Conservation (phyloP, 1,140 invertebrate genomes). For the Nylanderia fulva region DNA sequence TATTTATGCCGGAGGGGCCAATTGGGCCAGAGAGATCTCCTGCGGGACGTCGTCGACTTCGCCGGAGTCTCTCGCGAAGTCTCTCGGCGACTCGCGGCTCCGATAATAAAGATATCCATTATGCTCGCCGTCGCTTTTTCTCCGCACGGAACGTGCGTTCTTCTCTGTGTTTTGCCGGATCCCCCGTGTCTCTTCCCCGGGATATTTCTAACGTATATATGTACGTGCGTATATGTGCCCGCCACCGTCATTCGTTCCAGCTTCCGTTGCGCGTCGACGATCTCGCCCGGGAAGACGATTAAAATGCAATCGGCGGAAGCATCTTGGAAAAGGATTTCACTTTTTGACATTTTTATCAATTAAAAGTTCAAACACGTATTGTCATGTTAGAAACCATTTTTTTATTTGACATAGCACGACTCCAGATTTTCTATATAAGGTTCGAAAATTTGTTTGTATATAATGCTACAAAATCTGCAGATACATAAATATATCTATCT, state of each 20-base stretch:
- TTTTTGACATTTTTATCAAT: too few species aligned
- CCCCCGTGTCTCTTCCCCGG: conserved; percentile 9
- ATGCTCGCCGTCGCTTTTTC: conserved; percentile 70
- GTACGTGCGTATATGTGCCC: background rate
- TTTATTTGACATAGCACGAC: too few species aligned
- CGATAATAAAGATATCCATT: conserved; percentile 78
- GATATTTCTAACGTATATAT: background rate
- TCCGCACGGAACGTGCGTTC: conserved; percentile 59
- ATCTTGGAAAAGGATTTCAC: too few species aligned
- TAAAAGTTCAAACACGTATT: too few species aligned
- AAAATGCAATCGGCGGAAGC: conserved; percentile 34
- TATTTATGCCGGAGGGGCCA: conserved; percentile 71
- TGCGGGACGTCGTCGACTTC: conserved; percentile 41
- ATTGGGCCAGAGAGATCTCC: conserved; percentile 67
- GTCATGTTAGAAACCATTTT: too few species aligned
- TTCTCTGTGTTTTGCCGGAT: conserved; percentile 62
- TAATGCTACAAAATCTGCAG: background rate
- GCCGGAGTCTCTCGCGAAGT: conserved; percentile 41
- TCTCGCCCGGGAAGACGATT: conserved; percentile 21
- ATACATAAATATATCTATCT: too few species aligned
- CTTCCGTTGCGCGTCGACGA: conserved; percentile 10
- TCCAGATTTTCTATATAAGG: background rate
- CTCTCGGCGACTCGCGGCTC: conserved; percentile 58
- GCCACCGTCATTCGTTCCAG: conserved; percentile 45
- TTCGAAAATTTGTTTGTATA: background rate